phyloP scores from a whole-genome alignment of 1,140 invertebrate genomes.

The Monochamus saltuarius region DNA sequence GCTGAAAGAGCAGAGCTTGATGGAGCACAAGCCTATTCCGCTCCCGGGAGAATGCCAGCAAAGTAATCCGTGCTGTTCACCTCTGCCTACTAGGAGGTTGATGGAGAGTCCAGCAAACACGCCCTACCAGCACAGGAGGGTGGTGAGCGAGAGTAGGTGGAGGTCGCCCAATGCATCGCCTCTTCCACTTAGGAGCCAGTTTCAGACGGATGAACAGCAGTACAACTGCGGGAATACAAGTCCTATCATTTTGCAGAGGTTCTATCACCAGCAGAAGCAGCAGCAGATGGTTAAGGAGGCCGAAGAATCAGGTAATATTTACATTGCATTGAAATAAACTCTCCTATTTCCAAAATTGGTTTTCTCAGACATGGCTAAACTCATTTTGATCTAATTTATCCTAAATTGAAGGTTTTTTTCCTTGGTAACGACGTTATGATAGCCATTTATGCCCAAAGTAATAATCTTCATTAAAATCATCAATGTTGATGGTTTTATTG shows the following conservation, averaged over 20 bases:
- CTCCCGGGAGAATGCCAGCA: too few relatives aligned
- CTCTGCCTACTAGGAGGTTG: slow-evolving; percentile 1
- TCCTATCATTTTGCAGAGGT: slow-evolving; percentile 63
- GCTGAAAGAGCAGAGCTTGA: slow-evolving; percentile 12
- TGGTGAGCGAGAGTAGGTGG: slow-evolving; percentile 36
- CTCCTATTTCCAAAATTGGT: too few relatives aligned
- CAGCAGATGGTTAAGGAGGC: slow-evolving; percentile 50
- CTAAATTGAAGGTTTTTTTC: too few relatives aligned
- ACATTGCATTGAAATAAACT: too few relatives aligned
- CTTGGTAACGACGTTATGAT: too few relatives aligned
- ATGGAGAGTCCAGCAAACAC: slow-evolving; percentile 5
- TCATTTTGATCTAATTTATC: too few relatives aligned
- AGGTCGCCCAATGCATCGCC: slow-evolving; percentile 44
- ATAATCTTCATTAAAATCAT: too few relatives aligned
- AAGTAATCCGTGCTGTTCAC: background rate
- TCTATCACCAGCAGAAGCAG: slow-evolving; percentile 65
- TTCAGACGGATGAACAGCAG: slow-evolving; percentile 34
- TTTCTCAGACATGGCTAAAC: too few relatives aligned
- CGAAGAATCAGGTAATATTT: slow-evolving; percentile 46
- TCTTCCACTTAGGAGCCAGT: slow-evolving; percentile 36
- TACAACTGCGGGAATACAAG: slow-evolving; percentile 59
- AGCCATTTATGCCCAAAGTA: too few relatives aligned
- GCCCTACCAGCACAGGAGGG: slow-evolving; percentile 23
- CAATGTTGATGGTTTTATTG: too few relatives aligned
- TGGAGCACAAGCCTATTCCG: too few relatives aligned